phyloP scores from a whole-genome alignment of 1,140 invertebrate species.

The Steinernema khuongi region DNA sequence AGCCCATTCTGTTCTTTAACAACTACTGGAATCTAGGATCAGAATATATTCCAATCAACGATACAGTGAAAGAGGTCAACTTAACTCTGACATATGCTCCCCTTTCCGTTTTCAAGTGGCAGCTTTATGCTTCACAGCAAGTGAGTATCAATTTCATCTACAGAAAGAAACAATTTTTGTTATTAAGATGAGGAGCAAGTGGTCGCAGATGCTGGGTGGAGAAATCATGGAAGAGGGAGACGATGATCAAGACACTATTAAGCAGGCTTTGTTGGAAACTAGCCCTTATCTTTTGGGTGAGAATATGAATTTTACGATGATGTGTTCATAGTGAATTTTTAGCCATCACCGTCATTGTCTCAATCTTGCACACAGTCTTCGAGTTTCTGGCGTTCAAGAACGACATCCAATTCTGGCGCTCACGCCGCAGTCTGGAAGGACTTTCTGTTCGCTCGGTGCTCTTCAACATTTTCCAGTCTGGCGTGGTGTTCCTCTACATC shows the following conservation, averaged over 20 bases:
- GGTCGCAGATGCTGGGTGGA: slow-evolving; percentile 62
- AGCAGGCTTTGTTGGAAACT: slow-evolving; percentile 91
- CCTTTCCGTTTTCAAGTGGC: slow-evolving; percentile 60
- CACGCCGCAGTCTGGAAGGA: slow-evolving; percentile 82
- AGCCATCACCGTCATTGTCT: slow-evolving; percentile 79
- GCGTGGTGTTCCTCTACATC: slow-evolving; percentile 64
- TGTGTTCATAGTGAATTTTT: slow-evolving; percentile 21
- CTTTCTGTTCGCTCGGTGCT: slow-evolving; percentile 34
- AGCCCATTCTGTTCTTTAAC: slow-evolving; percentile 89
- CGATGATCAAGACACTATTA: slow-evolving; percentile 86
- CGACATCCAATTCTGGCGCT: slow-evolving; percentile 99
- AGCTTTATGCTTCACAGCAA: slow-evolving; percentile 61
- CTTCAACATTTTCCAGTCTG: slow-evolving; percentile 63
- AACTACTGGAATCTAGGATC: slow-evolving; percentile 97
- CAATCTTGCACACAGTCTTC: slow-evolving; percentile 91
- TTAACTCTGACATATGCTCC: slow-evolving; percentile 34
- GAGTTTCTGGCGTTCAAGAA: slow-evolving; percentile 99
- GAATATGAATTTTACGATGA: slow-evolving; percentile 30
- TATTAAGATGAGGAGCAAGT: slow-evolving; percentile 64
- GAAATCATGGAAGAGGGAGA: slow-evolving; percentile 62
- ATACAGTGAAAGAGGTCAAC: slow-evolving; percentile 34
- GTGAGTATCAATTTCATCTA: slow-evolving; percentile 61
- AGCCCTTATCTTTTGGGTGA: slow-evolving; percentile 82
- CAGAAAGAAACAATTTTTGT: slow-evolving; percentile 65
- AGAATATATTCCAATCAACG: slow-evolving; percentile 75